These are phyloP conservation scores for Aegotheles bennettii DNA, from an alignment of 2,113 vertebrate species.

Conservation along the genomic window DNA sequence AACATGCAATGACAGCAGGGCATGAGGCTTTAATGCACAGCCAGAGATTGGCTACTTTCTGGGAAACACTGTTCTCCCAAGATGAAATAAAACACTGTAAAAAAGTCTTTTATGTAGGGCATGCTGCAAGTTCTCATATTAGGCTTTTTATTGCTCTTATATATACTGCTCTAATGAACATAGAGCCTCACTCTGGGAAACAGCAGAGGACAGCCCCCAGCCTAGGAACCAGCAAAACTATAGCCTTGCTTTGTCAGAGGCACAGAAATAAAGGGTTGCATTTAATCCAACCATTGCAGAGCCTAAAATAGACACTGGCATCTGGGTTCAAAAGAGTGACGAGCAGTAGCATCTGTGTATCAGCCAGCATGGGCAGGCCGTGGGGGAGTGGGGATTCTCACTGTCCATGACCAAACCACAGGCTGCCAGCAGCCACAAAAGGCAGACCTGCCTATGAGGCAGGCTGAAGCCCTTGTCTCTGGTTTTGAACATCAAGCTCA, in stretches of 20 bases:
- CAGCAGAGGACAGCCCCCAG: neutral
- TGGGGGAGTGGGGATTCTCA: rapidly evolving
- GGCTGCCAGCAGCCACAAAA: neutral
- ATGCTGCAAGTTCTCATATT: neutral
- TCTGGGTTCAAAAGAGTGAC: neutral
- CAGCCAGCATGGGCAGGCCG: neutral
- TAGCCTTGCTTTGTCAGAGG: neutral
- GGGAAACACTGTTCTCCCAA: neutral
- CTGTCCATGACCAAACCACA: rapidly evolving
- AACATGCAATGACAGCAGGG: conserved; percentile 28
- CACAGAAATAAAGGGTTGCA: neutral
- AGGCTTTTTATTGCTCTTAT: neutral
- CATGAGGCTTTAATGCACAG: neutral
- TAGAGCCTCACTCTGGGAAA: neutral
- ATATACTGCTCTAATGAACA: neutral
- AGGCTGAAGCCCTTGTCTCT: neutral
- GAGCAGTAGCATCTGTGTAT: neutral
- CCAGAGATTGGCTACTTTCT: conserved; percentile 10
- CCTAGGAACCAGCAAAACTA: neutral
- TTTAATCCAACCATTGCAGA: neutral
- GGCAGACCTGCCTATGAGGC: neutral
- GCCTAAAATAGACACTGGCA: neutral
- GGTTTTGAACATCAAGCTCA: neutral
- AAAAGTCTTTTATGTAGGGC: neutral
- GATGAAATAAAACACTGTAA: neutral